Conservation (phyloP, 2,888 invertebrate species). For the Lasioglossum vierecki region DNA sequence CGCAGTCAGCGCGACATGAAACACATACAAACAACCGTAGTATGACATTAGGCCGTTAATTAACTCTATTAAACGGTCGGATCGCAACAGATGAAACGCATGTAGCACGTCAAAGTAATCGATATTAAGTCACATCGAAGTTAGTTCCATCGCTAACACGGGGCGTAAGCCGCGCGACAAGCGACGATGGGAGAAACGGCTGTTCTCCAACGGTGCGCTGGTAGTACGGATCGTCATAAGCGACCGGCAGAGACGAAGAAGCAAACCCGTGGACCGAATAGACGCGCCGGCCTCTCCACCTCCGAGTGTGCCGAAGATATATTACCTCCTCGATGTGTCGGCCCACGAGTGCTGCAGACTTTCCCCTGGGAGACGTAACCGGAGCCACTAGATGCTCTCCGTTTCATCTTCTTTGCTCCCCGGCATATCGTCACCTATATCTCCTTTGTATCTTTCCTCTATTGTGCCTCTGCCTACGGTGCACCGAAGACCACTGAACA, state of each 20-base stretch:
- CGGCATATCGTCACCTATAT: slow-evolving; percentile 32
- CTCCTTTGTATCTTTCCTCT: slow-evolving; percentile 46
- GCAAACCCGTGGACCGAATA: slow-evolving; percentile 54
- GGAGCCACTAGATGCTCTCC: slow-evolving; percentile 51
- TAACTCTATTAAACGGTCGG: background rate
- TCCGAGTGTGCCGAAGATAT: slow-evolving; percentile 81
- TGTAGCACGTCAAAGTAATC: slow-evolving; percentile 6
- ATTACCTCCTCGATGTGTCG: slow-evolving; percentile 69
- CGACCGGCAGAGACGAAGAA: slow-evolving; percentile 48
- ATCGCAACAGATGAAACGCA: background rate
- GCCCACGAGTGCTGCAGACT: slow-evolving; percentile 69
- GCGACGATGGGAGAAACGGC: slow-evolving; percentile 38
- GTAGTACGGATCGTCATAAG: slow-evolving; percentile 70
- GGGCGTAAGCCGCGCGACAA: slow-evolving; percentile 35
- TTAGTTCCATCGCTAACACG: slow-evolving; percentile 25
- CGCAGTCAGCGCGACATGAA: background rate
- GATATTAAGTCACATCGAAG: background rate
- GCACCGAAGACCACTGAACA: background rate
- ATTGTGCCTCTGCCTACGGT: slow-evolving; percentile 32
- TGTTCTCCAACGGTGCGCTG: slow-evolving; percentile 48
- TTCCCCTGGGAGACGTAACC: slow-evolving; percentile 79
- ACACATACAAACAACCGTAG: background rate
- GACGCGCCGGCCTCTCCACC: slow-evolving; percentile 56
- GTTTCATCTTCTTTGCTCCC: slow-evolving; percentile 53
- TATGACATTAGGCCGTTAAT: background rate